Evolutionary conservation across 2,113 vertebrate species (phyloP), one percentile per base, ranked within the genome.

Genomic region (Bucco capensis): DNA sequence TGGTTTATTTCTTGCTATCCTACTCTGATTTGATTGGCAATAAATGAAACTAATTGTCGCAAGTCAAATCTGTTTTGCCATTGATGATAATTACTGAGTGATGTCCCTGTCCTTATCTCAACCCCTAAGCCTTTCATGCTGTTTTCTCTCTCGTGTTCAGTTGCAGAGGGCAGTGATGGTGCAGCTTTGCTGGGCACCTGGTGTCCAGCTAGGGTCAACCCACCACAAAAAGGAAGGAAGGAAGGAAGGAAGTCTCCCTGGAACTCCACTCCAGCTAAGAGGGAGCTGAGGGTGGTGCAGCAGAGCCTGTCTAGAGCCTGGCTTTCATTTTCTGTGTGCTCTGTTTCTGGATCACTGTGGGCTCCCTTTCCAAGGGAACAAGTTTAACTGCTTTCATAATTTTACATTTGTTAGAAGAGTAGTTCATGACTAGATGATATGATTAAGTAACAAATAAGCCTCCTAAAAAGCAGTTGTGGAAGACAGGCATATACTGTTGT

Each of bases 401-500:
- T 86, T 83, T 66, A 12, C 7, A 4, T 62, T 54, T 51, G 80
- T 77, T 42, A 62, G 21, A 57, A 73, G 22, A 13, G 60, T 30
- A 61, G 14, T 46, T 53, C 13, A 2, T 12, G 50, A n/a, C 33
- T 76, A 40, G 15, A 57, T 60, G 8, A 65, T 37, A 9, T 11
- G 75, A 67, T 42, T 73, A 72, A 50, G 6, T 61, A 81, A 62
- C 24, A 81, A n/a, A 21, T 65, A 33, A 78, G 51, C 4, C 19
- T 47, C 37, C 10, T 54, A 40, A 65, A 78, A 82, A 79, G 21
- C 31, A 35, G 23, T 56, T 72, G 17, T 82, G 53, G n/a, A 60
- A 85, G 19, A 42, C 21, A 8, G 0, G 14, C 15, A 12, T 27
- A 0, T 64, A 60, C 62, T 23, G 42, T 19, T n/a, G 35, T 4